Percentiles rank a stretch among this genome's conserved stretches.
Evolutionary conservation across 2,113 vertebrate genomes (phyloP).

Genomic region (Alaudala cheleensis): DNA sequence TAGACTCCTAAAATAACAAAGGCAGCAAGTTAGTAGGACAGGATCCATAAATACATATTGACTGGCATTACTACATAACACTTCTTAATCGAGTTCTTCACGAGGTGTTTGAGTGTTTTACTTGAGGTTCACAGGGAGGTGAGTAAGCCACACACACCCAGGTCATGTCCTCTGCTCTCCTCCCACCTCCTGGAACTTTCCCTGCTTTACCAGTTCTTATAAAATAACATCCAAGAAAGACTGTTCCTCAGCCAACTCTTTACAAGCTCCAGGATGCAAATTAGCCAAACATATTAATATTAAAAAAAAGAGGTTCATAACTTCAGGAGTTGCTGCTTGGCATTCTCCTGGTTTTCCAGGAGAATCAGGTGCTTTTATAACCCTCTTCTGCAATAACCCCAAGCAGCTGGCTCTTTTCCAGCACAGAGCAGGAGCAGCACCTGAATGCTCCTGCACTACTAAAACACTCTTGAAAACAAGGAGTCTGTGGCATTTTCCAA

Average conservation of each 20-base stretch:
- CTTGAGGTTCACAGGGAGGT: background rate
- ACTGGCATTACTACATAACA: background rate
- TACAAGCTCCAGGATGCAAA: background rate
- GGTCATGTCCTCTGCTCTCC: slow-evolving; percentile 4
- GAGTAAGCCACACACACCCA: background rate
- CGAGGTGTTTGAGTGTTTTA: background rate
- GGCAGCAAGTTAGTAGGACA: background rate
- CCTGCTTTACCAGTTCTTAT: background rate
- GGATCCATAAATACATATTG: background rate
- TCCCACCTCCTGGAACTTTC: slow-evolving; percentile 7
- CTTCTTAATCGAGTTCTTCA: background rate
- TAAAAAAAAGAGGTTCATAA: background rate
- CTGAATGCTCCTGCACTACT: background rate
- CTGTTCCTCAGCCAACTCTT: background rate
- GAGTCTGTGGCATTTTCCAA: background rate
- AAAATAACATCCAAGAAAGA: background rate
- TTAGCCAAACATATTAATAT: background rate
- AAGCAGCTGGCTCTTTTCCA: background rate
- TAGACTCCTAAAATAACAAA: background rate
- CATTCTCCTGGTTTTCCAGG: background rate
- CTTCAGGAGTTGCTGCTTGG: background rate
- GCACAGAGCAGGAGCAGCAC: background rate
- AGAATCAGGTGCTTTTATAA: background rate
- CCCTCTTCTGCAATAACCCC: background rate
- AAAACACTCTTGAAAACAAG: background rate